Evolutionary conservation across 2,888 invertebrate species (phyloP), one percentile per base, ranked within the genome.

Genomic region (Trichacis sp.): DNA sequence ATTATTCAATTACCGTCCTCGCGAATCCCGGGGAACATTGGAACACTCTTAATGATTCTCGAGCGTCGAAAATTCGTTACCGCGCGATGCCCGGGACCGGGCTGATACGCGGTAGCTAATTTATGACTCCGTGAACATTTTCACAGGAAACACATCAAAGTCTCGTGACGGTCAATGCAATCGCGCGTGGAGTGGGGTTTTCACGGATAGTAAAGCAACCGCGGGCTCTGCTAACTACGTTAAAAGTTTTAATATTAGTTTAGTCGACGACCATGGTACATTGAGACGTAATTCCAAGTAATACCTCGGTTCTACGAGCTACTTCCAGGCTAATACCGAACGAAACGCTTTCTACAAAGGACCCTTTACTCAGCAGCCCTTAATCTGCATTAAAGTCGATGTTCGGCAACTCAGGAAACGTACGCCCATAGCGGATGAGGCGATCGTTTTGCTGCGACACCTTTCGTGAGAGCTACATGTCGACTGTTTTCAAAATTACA

Each of bases 161-260:
- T 82, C 77, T 74, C 69, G 75, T 78, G 81, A 78, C 78, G 79
- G 83, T 81, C 80, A 82, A 78, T 80, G 79, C 78, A 77, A 75
- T 74, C 73, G 73, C 68, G 69, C 69, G 64, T 69, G 74, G 74
- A 74, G 72, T 69, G 73, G 56, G 15, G 77, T 78, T 78, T 79
- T 79, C 81, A 78, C 74, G 80, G 78, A 78, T 78, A 79, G 80
- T 80, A 82, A 82, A 82, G 81, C 80, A 80, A 82, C 82, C 80
- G 79, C 81, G 82, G 78, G 76, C 79, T 76, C 75, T 75, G 77
- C 80, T 84, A 84, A 84, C 83, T 81, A 82, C 80, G 83, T 84
- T 84, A 84, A 84, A 84, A 84, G 78, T 84, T 84, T 84, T 84
- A 84, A 84, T 84, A 84, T 84, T 84, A 84, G 83, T 84, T 84